Evolutionary conservation across 1,140 invertebrate genomes (phyloP), one percentile per base, ranked within the genome.

Genomic region (Mactra quadrangularis): DNA sequence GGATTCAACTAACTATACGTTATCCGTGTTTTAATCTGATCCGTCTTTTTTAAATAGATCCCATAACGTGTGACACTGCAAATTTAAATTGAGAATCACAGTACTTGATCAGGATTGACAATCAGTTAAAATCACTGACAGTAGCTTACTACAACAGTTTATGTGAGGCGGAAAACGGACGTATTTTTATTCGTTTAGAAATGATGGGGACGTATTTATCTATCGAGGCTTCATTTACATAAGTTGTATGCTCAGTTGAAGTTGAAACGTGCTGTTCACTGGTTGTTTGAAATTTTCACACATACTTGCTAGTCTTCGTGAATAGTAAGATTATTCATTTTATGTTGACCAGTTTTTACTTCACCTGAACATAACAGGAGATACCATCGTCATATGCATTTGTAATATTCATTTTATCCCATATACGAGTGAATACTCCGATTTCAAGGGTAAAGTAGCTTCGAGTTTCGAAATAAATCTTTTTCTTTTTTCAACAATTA

Each of bases 21-120:
- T 78, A 78, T 78, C 75, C 75, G 75, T 3, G 57, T 52, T 35
- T 29, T 19, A n/a, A 78, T 78, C 75, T 78, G 45, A 47, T 22
- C 45, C 31, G 27, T 27, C 35, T 45, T 45, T 78, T 55, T 35
- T 64, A 33, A 53, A n/a, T n/a, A n/a, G 45, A 52, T 35, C 71
- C 33, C 29, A 7, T 11, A 41, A 78, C 27, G 47, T 41, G 45
- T 66, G 59, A 66, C 75, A 41, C 45, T 53, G 75, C 45, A 52
- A 55, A 59, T 71, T 74, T 66, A 78, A 78, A 66, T 78, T 47
- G 19, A 50, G 47, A 78, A 38, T 38, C 75, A 64, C 45, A 25
- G 17, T 52, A 31, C 75, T 55, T 64, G 75, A 33, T 1, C 35
- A 50, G 41, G 27, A 53, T 41, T 38, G 31, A 66, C 4, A 62